Evolutionary conservation across 2,888 invertebrate species (phyloP), one percentile per base, ranked within the genome.

Genomic region (Brachyptera putata): DNA sequence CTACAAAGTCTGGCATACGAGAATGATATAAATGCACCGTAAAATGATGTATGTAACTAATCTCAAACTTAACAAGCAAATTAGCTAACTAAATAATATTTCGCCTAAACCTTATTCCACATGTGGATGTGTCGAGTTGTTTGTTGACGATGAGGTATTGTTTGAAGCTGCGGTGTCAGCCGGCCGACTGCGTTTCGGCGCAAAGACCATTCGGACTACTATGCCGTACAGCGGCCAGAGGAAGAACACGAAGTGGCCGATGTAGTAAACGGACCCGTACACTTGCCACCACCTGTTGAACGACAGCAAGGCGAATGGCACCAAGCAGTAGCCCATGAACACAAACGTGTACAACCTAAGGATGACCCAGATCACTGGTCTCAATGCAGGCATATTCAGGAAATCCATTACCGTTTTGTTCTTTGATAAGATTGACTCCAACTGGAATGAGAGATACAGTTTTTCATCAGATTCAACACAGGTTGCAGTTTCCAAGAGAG

Each of bases 261-360:
- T 83, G 69, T 84, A 90, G 70, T 85, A 84, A 2, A 87, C 75
- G 37, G 83, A 80, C 0, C 72, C 67, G 67, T 84, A 88, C 0
- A 87, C 82, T 0, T 71, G 72, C 74, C 81, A 82, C 81, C 89
- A 92, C 65, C 83, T 84, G 0, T 81, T 74, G 66, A 80, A 86
- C 3, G 84, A 84, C 63, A 92, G 80, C 2, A 87, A 77, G 41
- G 83, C 83, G 69, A 93, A 91, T 0, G 91, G 87, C 9, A 84
- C 76, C 43, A 92, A 74, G 67, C 87, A 87, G 81, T 89, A 93
- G 7, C 92, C 91, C 86, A 93, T 89, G 67, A 88, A 89, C 7
- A 89, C 78, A 43, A 88, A 81, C 0, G 91, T 87, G 70, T 92
- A 92, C 0, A 82, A 68, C 70, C 89, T 87, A 0, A 87, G 74